These are phyloP conservation scores for Luehdorfia chinensis DNA, from an alignment of 1,140 invertebrate species.

Conservation along the genomic window DNA sequence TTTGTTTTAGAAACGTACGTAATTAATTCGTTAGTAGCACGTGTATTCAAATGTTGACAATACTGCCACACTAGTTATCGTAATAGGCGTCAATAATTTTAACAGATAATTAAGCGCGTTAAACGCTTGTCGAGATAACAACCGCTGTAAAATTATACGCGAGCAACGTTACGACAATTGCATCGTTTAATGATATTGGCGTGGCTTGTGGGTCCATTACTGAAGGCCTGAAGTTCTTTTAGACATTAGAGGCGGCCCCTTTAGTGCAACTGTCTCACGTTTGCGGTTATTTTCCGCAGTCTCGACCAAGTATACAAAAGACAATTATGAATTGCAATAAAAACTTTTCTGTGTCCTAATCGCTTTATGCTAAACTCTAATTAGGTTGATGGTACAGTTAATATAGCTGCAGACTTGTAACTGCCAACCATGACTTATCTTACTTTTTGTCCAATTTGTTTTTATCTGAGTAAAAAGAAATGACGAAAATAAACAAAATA, in stretches of 20 bases:
- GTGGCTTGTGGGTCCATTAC: neutral
- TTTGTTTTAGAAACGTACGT: no score
- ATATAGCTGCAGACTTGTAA: no score
- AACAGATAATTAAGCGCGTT: constrained; percentile 11
- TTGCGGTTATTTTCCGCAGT: constrained; percentile 9
- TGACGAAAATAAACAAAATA: no score
- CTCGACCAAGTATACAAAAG: constrained; percentile 8
- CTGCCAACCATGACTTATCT: no score
- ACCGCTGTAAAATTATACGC: constrained; percentile 12
- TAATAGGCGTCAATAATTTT: constrained; percentile 13
- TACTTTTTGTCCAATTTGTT: no score
- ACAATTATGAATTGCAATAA: constrained; percentile 12
- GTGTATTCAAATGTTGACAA: constrained; percentile 6
- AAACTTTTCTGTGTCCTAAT: neutral
- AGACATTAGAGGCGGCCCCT: constrained; percentile 7
- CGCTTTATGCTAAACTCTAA: constrained; percentile 2
- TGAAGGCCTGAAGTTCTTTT: constrained; percentile 8
- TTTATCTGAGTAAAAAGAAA: no score
- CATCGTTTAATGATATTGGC: neutral
- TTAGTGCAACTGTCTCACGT: neutral
- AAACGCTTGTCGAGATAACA: constrained; percentile 10
- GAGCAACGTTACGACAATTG: constrained; percentile 2
- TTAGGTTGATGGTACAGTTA: no score
- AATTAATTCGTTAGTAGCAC: neutral
- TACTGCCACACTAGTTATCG: constrained; percentile 5